Base-by-base conservation (phyloP, 1,140 invertebrate species). In the Panulirus ornatus region DNA sequence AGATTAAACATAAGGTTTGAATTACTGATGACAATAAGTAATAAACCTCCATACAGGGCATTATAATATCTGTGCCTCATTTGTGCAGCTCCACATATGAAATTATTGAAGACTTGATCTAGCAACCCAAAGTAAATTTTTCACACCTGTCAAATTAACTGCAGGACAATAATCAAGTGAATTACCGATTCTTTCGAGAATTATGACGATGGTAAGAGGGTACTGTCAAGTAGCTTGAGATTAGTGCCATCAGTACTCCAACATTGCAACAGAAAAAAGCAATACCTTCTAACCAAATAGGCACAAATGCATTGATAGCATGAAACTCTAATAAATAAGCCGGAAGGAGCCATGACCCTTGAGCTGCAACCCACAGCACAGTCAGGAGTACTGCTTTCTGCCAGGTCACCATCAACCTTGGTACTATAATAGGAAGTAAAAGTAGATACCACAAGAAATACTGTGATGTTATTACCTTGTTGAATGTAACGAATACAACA, bases 391-490 rank as follows among this genome's bases (percentile, higher is more conserved):
- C 93, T 92, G 40, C 93, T 91, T 93, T 93, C 6, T 71, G 79
- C 6, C 92, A 47, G 0, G 92, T 93, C 27, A 94, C 92, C 16
- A 82, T 73, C 6, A 95, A 92, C 42, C 82, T 95, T 2, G n/a
- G 95, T 93, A 97, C 19, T 96, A 95, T 93, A 95, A 97, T 63
- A 0, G 98, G 98, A 27, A 99, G 94, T 11, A 99, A 93, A 27
- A 97, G 97, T 51, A 99, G 93, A 93, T 98, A 99, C 99, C 99
- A 99, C 54, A 99, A 95, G 93, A 99, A 99, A 94, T 99, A 99
- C 94, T 99, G 98, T 27, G 98, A 98, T 16, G 99, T 99, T 91
- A 98, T 96, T 0, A 99, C 99, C 93, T 98, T 97, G 94, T 99
- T 99, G 92, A 97, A 99, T 6, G 96, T 96, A 0, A 99, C 99